A percentile compares a stretch with the other conserved stretches of the same genome.
Conservation (phyloP, 2,888 invertebrate species). For the Diploptera punctata region DNA sequence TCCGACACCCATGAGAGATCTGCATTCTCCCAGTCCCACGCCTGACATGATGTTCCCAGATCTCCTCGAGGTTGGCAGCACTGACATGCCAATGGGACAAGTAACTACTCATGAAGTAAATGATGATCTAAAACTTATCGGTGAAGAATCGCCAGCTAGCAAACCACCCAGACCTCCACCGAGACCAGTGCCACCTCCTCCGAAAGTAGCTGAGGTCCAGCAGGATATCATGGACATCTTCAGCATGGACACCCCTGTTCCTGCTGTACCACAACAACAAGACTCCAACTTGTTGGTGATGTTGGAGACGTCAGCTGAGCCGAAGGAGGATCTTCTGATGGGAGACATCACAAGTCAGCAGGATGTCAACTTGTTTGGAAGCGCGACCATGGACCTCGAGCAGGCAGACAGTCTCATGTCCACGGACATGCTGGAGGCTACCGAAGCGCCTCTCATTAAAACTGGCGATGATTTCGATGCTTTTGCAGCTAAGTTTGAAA, state of each 20-base stretch:
- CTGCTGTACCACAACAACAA: conserved; percentile 26
- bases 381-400: conserved; percentile 15
- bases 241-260: conserved; percentile 41
- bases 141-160: conserved; percentile 20
- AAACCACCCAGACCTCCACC: conserved; percentile 40
- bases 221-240: conserved; percentile 47
- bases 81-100: neutral
- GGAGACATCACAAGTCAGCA: conserved; percentile 43
- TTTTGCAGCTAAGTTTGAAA: conserved; percentile 89
- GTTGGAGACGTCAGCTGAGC: conserved; percentile 28
- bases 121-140: conserved; percentile 31
- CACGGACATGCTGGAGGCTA: conserved; percentile 20
- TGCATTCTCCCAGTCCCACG: conserved; percentile 86
- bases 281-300: conserved; percentile 40
- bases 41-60: conserved; percentile 62
- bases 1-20: conserved; percentile 81
- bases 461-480: conserved; percentile 78
- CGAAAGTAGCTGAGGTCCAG: conserved; percentile 40
- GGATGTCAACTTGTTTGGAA: conserved; percentile 13
- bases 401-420: conserved; percentile 19
- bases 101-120: too few species aligned
- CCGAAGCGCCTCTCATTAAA: neutral
- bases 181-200: conserved; percentile 36
- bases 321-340: conserved; percentile 44
- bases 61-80: conserved; percentile 27